Evolutionary conservation across 2,797 vertebrate genomes (phyloP).

Genomic region (Harpagifer antarcticus): DNA sequence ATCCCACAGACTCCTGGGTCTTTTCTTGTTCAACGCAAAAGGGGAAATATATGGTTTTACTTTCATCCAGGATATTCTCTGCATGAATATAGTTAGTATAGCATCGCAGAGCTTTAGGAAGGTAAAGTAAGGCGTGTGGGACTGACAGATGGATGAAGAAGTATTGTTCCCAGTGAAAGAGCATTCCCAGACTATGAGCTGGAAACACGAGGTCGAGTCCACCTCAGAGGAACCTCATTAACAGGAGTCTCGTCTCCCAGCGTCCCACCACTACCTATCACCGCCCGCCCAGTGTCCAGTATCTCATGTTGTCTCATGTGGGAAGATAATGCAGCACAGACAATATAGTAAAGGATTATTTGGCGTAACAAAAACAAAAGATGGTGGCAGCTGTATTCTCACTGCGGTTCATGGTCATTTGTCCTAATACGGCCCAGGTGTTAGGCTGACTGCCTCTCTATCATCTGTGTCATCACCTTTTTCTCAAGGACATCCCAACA

Average conservation of each 20-base stretch:
- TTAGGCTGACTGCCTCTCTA: conserved; percentile 41
- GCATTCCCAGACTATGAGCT: conserved; percentile 82
- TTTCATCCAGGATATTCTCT: conserved; percentile 8
- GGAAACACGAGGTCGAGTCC: conserved; percentile 57
- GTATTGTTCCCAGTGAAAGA: conserved; percentile 62
- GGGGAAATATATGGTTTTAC: conserved; percentile 1
- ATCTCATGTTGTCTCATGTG: conserved; percentile 45
- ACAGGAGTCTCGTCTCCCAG: conserved; percentile 49
- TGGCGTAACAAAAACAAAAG: conserved; percentile 45
- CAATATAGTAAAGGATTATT: conserved; percentile 26
- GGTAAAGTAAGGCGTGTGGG: conserved; percentile 23
- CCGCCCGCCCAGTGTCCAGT: conserved; percentile 38
- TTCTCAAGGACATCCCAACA: conserved; percentile 56
- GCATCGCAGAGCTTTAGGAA: conserved; percentile 11
- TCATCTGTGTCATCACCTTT: conserved; percentile 54
- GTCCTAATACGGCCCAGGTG: conserved; percentile 66
- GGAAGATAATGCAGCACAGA: conserved; percentile 46
- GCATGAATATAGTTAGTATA: conserved; percentile 16
- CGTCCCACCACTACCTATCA: conserved; percentile 52
- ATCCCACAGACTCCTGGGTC: conserved; percentile 14
- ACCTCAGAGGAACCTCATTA: conserved; percentile 65
- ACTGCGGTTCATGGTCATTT: conserved; percentile 37
- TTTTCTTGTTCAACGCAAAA: conserved; percentile 22
- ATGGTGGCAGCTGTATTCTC: conserved; percentile 51
- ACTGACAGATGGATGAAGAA: conserved; percentile 66